These are phyloP conservation scores for Drosophila kambysellisi DNA, from an alignment of 2,888 invertebrate genomes.

Conservation along the genomic window DNA sequence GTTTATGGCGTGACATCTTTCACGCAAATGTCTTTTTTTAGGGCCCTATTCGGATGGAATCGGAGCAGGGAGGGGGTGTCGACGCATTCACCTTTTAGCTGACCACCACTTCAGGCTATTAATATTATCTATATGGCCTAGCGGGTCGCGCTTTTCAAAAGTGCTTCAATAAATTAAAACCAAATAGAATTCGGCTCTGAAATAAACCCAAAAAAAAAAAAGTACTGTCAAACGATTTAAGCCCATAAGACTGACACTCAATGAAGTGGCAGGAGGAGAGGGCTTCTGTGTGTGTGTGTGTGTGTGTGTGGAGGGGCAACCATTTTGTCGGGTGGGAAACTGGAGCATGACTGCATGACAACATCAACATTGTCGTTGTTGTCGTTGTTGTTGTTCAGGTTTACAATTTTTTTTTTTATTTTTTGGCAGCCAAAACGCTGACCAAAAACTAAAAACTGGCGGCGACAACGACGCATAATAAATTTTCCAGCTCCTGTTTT, in stretches of 20 bases:
- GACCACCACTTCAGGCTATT: constrained; percentile 75
- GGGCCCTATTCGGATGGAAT: constrained; percentile 19
- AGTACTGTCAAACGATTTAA: constrained; percentile 24
- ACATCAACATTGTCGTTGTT: constrained; percentile 56
- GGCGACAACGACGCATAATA: constrained; percentile 68
- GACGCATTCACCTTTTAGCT: constrained; percentile 49
- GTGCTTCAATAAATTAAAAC: constrained; percentile 72
- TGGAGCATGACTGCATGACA: constrained; percentile 73
- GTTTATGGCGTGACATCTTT: constrained; percentile 80
- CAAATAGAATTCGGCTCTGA: constrained; percentile 55
- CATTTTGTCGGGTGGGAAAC: constrained; percentile 37
- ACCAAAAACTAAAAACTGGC: constrained; percentile 65
- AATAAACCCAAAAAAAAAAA: constrained; percentile 10
- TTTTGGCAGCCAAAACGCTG: constrained; percentile 56
- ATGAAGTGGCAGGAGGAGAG: constrained; percentile 6
- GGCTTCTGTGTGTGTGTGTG: not conserved
- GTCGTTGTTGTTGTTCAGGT: constrained; percentile 21
- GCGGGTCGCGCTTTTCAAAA: constrained; percentile 63
- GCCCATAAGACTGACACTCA: constrained; percentile 6
- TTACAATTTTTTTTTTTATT: constrained; percentile 7
- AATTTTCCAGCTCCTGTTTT: constrained; percentile 59
- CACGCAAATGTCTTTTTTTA: constrained; percentile 66
- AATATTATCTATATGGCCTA: constrained; percentile 74
- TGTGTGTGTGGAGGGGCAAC: not conserved
- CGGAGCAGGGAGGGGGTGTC: not conserved